Conservation (phyloP, 2,888 invertebrate species). For the Panzeria rudis region DNA sequence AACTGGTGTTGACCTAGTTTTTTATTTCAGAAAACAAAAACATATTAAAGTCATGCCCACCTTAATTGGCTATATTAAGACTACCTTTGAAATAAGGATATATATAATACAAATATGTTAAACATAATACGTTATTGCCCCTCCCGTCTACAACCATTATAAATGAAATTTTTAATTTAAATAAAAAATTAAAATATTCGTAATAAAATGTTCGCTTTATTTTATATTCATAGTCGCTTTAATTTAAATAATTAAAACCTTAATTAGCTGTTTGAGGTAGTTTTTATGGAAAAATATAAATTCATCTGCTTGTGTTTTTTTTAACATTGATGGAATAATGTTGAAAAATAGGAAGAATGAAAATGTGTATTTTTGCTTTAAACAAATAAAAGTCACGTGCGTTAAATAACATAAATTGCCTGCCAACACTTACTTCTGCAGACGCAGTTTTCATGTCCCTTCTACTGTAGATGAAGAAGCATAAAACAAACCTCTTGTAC, state of each 20-base stretch:
- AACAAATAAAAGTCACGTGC: slow-evolving; percentile 65
- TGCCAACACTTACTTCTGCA: background rate
- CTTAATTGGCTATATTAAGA: background rate
- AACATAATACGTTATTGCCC: background rate
- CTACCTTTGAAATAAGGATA: background rate
- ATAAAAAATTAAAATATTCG: slow-evolving; percentile 49
- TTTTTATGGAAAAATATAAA: slow-evolving; percentile 48
- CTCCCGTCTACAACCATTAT: background rate
- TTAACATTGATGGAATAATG: slow-evolving; percentile 25
- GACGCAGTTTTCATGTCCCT: slow-evolving; percentile 10
- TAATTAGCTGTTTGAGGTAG: slow-evolving; percentile 55
- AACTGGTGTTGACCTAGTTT: too few relatives aligned
- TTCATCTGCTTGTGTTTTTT: background rate
- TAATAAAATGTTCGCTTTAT: slow-evolving; percentile 37
- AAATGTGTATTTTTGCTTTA: slow-evolving; percentile 18
- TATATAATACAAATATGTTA: background rate
- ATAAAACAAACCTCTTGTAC: slow-evolving; percentile 13
- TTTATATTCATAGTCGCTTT: slow-evolving; percentile 61
- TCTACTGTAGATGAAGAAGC: slow-evolving; percentile 1
- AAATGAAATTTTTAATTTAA: slow-evolving; percentile 23
- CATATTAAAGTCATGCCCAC: background rate
- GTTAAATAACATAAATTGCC: slow-evolving; percentile 55
- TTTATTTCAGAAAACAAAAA: too few relatives aligned
- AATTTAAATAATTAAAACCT: slow-evolving; percentile 67
- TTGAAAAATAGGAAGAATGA: background rate